A percentile compares a stretch with the other conserved stretches of the same genome.
phyloP scores from a whole-genome alignment of 2,888 invertebrate genomes.

The Thera obeliscata region DNA sequence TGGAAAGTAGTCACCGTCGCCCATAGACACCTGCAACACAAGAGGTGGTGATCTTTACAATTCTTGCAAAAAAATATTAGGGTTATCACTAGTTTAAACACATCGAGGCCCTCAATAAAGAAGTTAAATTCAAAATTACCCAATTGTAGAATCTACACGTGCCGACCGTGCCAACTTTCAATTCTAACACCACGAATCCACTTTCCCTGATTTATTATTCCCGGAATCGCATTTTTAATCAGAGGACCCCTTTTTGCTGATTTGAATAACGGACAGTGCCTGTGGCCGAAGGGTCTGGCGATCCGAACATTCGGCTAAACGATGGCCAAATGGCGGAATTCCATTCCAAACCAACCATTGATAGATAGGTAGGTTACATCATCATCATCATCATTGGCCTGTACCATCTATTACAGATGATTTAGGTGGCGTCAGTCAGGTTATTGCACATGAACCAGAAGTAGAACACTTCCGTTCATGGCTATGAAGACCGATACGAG shows the following conservation, averaged over 20 bases:
- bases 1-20: too few relatives aligned
- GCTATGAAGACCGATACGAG: too few relatives aligned
- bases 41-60: not conserved
- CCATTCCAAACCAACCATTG: not conserved
- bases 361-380: too few relatives aligned
- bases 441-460: too few relatives aligned
- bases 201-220: constrained; percentile 43
- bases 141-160: constrained; percentile 33
- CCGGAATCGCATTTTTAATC: constrained; percentile 70
- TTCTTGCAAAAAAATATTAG: not conserved
- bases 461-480: too few relatives aligned
- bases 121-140: constrained; percentile 37
- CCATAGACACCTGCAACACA: too few relatives aligned
- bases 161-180: constrained; percentile 34
- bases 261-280: constrained; percentile 64
- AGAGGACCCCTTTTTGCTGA: constrained; percentile 57
- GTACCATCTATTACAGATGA: too few relatives aligned
- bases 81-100: not conserved
- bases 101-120: constrained; percentile 22
- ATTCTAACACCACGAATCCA: constrained; percentile 38
- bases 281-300: constrained; percentile 27
- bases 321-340: not conserved
- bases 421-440: too few relatives aligned
- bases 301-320: not conserved
- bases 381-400: too few relatives aligned